These are phyloP conservation scores for Nannospalax galili DNA, from an alignment of 2,113 vertebrate genomes.

Conservation along the genomic window DNA sequence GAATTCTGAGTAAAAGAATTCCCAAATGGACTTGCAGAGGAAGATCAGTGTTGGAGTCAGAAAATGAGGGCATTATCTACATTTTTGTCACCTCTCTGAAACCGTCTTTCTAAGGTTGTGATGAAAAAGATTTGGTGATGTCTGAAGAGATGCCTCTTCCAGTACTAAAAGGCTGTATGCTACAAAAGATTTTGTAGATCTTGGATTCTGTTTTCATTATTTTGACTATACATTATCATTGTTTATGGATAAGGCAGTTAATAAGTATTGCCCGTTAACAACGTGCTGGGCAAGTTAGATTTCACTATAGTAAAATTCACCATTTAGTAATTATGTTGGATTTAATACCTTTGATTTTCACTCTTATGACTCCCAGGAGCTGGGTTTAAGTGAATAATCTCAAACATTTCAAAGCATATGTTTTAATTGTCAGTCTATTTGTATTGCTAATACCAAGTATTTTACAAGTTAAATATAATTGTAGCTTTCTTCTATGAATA, in stretches of 20 bases:
- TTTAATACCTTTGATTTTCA: background rate
- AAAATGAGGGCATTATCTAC: accelerated
- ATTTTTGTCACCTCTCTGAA: background rate
- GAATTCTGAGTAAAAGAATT: background rate
- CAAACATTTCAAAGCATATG: background rate
- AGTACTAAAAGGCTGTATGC: background rate
- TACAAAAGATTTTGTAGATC: background rate
- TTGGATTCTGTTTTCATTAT: background rate
- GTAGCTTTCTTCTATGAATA: background rate
- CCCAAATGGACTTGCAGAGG: background rate
- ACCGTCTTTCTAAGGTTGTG: background rate
- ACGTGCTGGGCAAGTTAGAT: background rate
- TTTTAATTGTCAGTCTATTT: background rate
- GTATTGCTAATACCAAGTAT: background rate
- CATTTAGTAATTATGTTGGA: background rate
- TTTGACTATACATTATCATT: background rate
- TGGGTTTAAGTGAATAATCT: background rate
- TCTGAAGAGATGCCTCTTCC: background rate
- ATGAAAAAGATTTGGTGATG: background rate
- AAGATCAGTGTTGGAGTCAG: background rate
- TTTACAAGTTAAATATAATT: background rate
- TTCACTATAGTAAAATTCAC: background rate
- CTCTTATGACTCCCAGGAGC: background rate
- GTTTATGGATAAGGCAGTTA: background rate
- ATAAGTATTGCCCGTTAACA: background rate